A percentile compares a stretch with the other conserved stretches of the same genome.
phyloP scores from a whole-genome alignment of 2,888 invertebrate species.

The Acleris sparsana region DNA sequence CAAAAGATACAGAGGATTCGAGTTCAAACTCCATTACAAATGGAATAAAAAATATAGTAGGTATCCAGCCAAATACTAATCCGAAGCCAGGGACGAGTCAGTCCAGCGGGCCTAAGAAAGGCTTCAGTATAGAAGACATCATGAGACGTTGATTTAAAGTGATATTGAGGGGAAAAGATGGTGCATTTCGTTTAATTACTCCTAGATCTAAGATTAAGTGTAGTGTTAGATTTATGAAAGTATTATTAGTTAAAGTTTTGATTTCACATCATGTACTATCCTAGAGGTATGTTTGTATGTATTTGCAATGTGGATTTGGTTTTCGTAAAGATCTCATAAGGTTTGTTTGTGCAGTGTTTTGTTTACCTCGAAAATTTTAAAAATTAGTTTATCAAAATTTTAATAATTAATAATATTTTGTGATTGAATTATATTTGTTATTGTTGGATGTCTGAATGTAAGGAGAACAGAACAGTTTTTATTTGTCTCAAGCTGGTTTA shows the following conservation, averaged over 20 bases:
- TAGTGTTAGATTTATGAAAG: constrained; percentile 61
- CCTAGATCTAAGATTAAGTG: constrained; percentile 45
- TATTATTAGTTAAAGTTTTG: constrained; percentile 75
- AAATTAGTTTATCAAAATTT: constrained; percentile 54
- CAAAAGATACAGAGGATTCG: constrained; percentile 59
- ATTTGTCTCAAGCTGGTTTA: constrained; percentile 50
- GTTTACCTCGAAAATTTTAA: constrained; percentile 82
- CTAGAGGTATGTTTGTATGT: constrained; percentile 73
- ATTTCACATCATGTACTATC: constrained; percentile 60
- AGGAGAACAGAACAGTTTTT: constrained; percentile 51
- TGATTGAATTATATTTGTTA: constrained; percentile 45
- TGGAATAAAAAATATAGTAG: constrained; percentile 80
- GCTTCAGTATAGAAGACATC: constrained; percentile 95
- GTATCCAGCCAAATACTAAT: constrained; percentile 74
- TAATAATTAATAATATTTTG: constrained; percentile 30
- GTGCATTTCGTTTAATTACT: constrained; percentile 41
- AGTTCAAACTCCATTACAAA: constrained; percentile 71
- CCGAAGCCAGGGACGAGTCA: constrained; percentile 83
- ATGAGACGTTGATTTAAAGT: constrained; percentile 88
- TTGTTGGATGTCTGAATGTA: constrained; percentile 54
- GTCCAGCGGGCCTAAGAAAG: constrained; percentile 88
- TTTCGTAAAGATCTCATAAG: constrained; percentile 83
- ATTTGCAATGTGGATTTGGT: constrained; percentile 78
- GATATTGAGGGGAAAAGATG: constrained; percentile 33
- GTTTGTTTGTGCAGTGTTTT: constrained; percentile 84